Evolutionary conservation across 1,140 invertebrate species (phyloP).

Genomic region (Panagrolaimus sp.): DNA sequence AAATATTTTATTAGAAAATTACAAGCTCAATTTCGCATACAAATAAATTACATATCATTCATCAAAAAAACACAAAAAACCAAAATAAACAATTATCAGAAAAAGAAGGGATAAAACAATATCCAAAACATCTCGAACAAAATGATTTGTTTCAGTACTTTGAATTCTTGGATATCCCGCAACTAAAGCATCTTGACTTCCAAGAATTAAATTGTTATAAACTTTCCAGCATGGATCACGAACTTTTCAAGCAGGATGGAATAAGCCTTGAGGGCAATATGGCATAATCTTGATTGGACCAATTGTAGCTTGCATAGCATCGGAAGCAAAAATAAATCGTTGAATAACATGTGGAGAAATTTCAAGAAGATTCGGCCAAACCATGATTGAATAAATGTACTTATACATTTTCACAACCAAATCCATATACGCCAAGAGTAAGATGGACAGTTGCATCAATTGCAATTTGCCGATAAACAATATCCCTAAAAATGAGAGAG

Average conservation of each 20-base stretch:
- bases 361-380: conserved; percentile 99
- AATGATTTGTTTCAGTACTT: conserved; percentile 88
- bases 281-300: conserved; percentile 93
- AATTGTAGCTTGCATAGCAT: conserved; percentile 87
- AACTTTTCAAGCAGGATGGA: conserved; percentile 93
- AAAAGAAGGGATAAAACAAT: conserved; percentile 72
- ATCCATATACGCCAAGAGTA: conserved; percentile 94
- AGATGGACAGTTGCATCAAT: conserved; percentile 98
- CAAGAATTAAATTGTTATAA: conserved; percentile 97
- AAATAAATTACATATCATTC: no score
- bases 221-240: conserved; percentile 99
- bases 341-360: conserved; percentile 98
- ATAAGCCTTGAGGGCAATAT: conserved; percentile 75
- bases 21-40: no score
- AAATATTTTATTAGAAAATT: no score
- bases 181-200: conserved; percentile 95
- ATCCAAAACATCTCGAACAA: conserved; percentile 89
- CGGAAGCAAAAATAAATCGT: conserved; percentile 97
- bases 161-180: conserved; percentile 89
- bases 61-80: no score
- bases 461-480: conserved; percentile 95
- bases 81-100: no score
- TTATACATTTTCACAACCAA: conserved; percentile 96
- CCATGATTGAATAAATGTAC: conserved; percentile 94
- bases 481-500: conserved; percentile 80